Conservation (phyloP, 2,888 invertebrate genomes). For the Lathronympha strigana region DNA sequence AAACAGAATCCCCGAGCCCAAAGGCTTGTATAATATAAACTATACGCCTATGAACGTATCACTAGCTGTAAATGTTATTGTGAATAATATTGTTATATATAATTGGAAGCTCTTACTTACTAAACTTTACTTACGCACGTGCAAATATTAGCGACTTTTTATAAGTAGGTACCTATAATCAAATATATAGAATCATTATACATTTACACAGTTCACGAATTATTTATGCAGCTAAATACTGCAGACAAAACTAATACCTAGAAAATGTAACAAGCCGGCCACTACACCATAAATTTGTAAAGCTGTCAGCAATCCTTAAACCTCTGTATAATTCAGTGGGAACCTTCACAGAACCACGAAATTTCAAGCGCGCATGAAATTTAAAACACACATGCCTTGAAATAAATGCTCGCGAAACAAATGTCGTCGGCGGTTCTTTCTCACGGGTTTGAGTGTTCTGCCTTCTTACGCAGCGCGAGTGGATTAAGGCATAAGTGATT, state of each 20-base stretch:
- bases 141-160: too few species aligned
- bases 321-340: constrained; percentile 27
- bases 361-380: constrained; percentile 49
- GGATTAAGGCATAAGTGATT: constrained; percentile 42
- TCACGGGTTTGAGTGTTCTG: constrained; percentile 69
- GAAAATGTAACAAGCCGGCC: background rate
- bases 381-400: constrained; percentile 62
- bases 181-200: too few species aligned
- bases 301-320: constrained; percentile 23
- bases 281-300: constrained; percentile 13
- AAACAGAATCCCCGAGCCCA: too few species aligned
- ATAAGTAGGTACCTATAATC: too few species aligned
- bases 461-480: constrained; percentile 59
- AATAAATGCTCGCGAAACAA: constrained; percentile 67
- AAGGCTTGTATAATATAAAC: too few species aligned
- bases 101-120: too few species aligned
- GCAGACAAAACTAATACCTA: constrained; percentile 1
- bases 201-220: background rate
- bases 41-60: too few species aligned
- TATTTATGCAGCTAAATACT: background rate
- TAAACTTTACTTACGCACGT: too few species aligned
- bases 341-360: constrained; percentile 33
- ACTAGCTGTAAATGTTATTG: too few species aligned
- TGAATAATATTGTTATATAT: too few species aligned
- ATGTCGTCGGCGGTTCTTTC: constrained; percentile 75